Evolutionary conservation across 1,140 invertebrate genomes (phyloP), one percentile per base, ranked within the genome.

Genomic region (Monomorium pharaonis): DNA sequence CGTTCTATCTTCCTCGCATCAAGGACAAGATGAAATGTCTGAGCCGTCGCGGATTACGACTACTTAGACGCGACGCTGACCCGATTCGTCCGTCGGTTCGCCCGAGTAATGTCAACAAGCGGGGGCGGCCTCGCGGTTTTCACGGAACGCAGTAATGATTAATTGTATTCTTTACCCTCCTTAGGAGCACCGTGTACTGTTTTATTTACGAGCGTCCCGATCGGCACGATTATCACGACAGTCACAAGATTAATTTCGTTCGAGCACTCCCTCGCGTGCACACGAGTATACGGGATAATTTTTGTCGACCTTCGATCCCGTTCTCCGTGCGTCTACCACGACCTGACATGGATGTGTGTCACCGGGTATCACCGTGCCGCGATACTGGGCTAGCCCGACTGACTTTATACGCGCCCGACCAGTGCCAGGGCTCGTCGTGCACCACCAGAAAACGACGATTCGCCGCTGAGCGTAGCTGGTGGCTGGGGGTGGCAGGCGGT

Each of bases 401-500:
- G 69, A 75, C 70, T 86, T 67, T 62, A 77, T 83, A 87, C 74
- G 77, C 86, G 75, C 24, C 88, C 67, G 42, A 84, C 51, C 86
- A 74, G 69, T 54, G 75, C 77, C 75, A 75, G 81, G 89, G 85
- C 77, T 89, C 88, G 89, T 87, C 86, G 89, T 88, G 84, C 84
- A 85, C 86, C 86, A 90, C 78, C 88, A 90, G 91, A 88, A 89
- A 89, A 91, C 90, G 89, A 70, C 58, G 88, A 86, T 90, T 90
- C 88, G 88, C 42, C 63, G 84, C 74, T 63, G 88, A 89, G 81
- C 74, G 86, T 83, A 77, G 84, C 78, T 60, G 60, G 60, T 27
- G 77, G 69, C 42, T 24, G 72, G 49, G 76, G 86, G 86, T 77
- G 76, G 86, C 80, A 27, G 80, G 88, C 60, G 54, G 62, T 21